A percentile compares a stretch with the other conserved stretches of the same genome.
phyloP scores from a whole-genome alignment of 2,888 invertebrate species.

The Chloroclystis v-ata region DNA sequence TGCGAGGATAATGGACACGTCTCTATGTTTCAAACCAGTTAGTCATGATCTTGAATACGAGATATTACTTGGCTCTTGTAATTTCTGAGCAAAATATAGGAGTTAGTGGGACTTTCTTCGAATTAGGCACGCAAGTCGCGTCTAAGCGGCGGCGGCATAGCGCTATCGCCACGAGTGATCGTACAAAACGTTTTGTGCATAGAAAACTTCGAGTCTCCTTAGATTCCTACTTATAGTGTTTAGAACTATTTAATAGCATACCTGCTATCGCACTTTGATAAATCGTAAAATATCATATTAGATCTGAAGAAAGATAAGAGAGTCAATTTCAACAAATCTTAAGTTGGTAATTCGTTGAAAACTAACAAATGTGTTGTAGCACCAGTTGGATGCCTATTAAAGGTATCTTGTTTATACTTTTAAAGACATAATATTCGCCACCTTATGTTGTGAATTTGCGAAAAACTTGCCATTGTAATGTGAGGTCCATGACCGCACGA shows the following conservation, averaged over 20 bases:
- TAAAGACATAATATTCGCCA: constrained; percentile 8
- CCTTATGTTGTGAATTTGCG: constrained; percentile 6
- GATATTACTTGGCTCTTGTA: constrained; percentile 30
- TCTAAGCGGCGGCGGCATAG: constrained; percentile 23
- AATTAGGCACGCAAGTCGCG: constrained; percentile 42
- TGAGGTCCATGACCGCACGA: constrained; percentile 21
- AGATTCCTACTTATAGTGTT: too few relatives aligned
- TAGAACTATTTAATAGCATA: too few relatives aligned
- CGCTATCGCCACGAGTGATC: constrained; percentile 39
- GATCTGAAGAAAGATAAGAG: too few relatives aligned
- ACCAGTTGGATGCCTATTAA: constrained; percentile 9
- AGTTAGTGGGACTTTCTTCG: constrained; percentile 41
- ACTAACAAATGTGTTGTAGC: too few relatives aligned
- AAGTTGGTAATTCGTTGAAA: too few relatives aligned
- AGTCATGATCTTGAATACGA: constrained; percentile 35
- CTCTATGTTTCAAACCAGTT: constrained; percentile 25
- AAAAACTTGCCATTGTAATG: constrained; percentile 16
- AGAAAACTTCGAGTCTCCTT: too few relatives aligned
- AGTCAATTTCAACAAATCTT: too few relatives aligned
- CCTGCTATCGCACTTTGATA: too few relatives aligned
- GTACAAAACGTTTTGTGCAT: constrained; percentile 27
- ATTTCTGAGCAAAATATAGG: constrained; percentile 38
- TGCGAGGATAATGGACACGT: constrained; percentile 2
- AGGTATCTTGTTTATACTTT: constrained; percentile 6
- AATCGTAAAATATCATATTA: too few relatives aligned